Evolutionary conservation across 2,888 invertebrate genomes (phyloP), one percentile per base, ranked within the genome.

Genomic region (Drosophila eohydei): DNA sequence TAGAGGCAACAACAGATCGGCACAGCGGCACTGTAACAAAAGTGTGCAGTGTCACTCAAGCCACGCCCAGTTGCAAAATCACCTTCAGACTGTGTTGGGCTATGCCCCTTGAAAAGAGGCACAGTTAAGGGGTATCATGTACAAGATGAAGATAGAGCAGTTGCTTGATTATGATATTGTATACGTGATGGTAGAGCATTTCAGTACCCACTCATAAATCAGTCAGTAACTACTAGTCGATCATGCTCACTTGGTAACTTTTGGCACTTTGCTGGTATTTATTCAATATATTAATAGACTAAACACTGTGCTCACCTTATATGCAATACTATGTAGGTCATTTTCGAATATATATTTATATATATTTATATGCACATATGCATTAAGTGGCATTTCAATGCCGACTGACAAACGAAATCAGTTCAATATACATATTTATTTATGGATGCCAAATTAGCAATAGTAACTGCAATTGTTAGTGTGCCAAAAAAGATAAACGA

Each of bases 51-150:
- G 68, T 68, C 69, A 66, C 26, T 36, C 34, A 36, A 30, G 70
- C 70, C 67, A 41, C 70, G 48, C 67, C 70, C 50, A n/a, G 50
- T 68, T 70, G 43, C 67, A 40, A 70, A 68, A 66, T 46, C 51
- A 32, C 34, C 50, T 52, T 58, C 59, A 16, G 41, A 11, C 36
- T 43, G 14, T 16, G 38, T 36, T 43, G 2, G 16, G 5, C 40
- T 44, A 7, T 38, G 41, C 40, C 11, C 40, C 21, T 8, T 41
- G 32, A 41, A 55, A 14, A 30, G n/a, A 3, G 50, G 0, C n/a
- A 8, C 14, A 8, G 36, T 2, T 0, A 36, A 6, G 9, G 26
- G 9, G 26, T 50, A 34, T 16, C 12, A 16, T n/a, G 12, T 36
- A 3, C 3, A 12, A 36, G 36, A 3, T 36, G 12, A 36, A 12